Base-by-base conservation (phyloP, 2,888 invertebrate genomes). In the Deilephila elpenor region DNA sequence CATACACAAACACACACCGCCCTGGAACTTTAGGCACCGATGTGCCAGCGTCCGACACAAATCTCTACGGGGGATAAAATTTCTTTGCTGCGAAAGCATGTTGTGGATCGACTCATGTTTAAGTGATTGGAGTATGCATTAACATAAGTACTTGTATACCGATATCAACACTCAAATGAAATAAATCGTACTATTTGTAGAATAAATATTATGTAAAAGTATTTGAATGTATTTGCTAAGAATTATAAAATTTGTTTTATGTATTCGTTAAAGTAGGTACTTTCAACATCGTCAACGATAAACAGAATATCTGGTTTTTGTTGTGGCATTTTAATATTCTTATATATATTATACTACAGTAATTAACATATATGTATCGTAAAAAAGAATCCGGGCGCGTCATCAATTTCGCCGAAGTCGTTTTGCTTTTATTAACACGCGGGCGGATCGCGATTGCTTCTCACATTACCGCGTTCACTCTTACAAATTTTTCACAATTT, bases 31-130 rank as follows among this genome's bases (percentile, higher is more conserved):
- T 87, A 86, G 85, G 86, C 86, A 85, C 75, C 86, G 86, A 85
- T 83, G 87, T 86, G 85, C 88, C 89, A 89, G 87, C 89, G 90
- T 88, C 92, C 91, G 87, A 93, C 89, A 89, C 87, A 91, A 89
- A 89, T 91, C 92, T 91, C 92, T 82, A 87, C 92, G 90, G 92
- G 91, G 91, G 88, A 93, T 93, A 92, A 89, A 84, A 91, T 92
- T 92, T 92, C 91, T 90, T 89, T 86, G 80, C 77, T 81, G 82
- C 85, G 89, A 84, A 88, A 91, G 90, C 88, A 86, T 88, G 84
- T 75, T 85, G 80, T 89, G 93, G 92, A 91, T 84, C 77, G 71
- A 77, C 74, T 37, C 20, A 53, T 34, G 11, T 34, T 64, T 56
- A 53, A 53, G n/a, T 32, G 11, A 61, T 1, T 51, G 32, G 61